phyloP scores from a whole-genome alignment of 2,113 vertebrate genomes.

The Falcunculus frontatus region DNA sequence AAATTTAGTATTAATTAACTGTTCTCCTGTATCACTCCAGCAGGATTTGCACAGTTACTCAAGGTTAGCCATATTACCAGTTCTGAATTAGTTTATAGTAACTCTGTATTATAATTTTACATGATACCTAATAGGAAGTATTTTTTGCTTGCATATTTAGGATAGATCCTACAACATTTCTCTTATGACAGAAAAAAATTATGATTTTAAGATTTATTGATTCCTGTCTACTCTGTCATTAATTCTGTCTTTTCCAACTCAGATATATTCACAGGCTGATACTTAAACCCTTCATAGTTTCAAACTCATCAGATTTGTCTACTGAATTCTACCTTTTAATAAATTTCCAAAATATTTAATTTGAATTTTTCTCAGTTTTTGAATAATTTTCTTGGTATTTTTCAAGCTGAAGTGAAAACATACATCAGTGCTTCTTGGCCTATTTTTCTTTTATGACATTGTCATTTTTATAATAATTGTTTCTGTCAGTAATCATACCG shows the following conservation, averaged over 20 bases:
- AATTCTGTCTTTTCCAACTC: neutral
- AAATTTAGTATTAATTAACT: neutral
- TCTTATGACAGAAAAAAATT: neutral
- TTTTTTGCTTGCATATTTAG: neutral
- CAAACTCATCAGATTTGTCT: neutral
- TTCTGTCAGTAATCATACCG: neutral
- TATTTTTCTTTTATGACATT: neutral
- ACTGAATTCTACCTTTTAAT: neutral
- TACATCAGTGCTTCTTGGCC: neutral
- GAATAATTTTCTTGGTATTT: neutral
- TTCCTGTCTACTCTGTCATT: neutral
- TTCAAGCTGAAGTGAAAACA: neutral
- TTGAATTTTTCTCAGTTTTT: slow-evolving; percentile 7
- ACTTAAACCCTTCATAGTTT: neutral
- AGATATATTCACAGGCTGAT: neutral
- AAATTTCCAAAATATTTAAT: neutral
- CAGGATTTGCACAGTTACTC: neutral
- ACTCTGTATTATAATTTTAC: neutral
- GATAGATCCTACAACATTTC: neutral
- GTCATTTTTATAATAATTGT: neutral
- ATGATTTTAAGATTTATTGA: neutral
- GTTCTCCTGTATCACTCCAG: neutral
- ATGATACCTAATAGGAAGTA: neutral
- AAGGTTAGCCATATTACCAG: neutral
- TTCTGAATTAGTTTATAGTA: neutral